phyloP scores from a whole-genome alignment of 1,140 invertebrate genomes.

The Pygmarrhopalites habei region DNA sequence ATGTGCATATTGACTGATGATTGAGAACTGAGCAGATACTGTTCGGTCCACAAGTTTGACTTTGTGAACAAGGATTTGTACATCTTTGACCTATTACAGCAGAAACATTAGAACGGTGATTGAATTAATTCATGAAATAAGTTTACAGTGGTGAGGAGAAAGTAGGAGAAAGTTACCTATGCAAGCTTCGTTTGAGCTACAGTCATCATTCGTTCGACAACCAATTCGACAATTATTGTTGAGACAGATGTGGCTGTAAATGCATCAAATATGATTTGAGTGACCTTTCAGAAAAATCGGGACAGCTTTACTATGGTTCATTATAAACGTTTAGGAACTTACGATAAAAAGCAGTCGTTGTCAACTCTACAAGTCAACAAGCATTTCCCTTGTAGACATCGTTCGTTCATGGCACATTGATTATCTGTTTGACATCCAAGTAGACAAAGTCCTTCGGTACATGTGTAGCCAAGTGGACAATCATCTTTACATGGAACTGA shows the following conservation, averaged over 20 bases:
- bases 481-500: slow-evolving; percentile 67
- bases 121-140: no score
- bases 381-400: slow-evolving; percentile 65
- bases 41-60: slow-evolving; percentile 71
- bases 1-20: slow-evolving; percentile 71
- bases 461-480: slow-evolving; percentile 60
- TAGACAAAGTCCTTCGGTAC: slow-evolving; percentile 68
- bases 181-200: slow-evolving; percentile 71
- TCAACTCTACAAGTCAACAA: slow-evolving; percentile 78
- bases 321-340: no score
- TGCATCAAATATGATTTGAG: no score
- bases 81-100: slow-evolving; percentile 75
- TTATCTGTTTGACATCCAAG: slow-evolving; percentile 66
- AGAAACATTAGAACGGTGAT: no score
- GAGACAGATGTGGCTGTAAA: slow-evolving; percentile 81
- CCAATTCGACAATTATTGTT: slow-evolving; percentile 76
- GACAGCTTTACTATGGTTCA: no score
- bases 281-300: no score
- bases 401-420: slow-evolving; percentile 83
- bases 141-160: no score
- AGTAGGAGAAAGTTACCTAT: no score
- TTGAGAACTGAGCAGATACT: slow-evolving; percentile 63
- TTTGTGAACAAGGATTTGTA: slow-evolving; percentile 65
- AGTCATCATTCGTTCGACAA: slow-evolving; percentile 78
- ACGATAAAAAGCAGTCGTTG: slow-evolving; percentile 83